Evolutionary conservation across 2,888 invertebrate species (phyloP).

Genomic region (Erannis defoliaria): DNA sequence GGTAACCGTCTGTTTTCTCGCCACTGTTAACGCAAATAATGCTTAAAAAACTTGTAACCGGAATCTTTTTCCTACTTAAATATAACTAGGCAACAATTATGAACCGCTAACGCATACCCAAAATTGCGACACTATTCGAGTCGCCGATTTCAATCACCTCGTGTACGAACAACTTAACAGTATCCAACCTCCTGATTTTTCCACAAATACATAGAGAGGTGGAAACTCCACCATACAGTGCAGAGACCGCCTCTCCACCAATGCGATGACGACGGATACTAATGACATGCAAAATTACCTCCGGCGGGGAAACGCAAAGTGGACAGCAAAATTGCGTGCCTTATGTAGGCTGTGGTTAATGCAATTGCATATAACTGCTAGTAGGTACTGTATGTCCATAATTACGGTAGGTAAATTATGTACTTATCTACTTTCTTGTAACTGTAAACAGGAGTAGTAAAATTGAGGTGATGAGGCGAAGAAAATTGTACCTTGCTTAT

Average conservation of each 20-base stretch:
- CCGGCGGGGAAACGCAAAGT: conserved; percentile 46
- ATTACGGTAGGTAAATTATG: conserved; percentile 16
- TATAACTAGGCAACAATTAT: too few species aligned
- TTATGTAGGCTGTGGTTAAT: conserved; percentile 4
- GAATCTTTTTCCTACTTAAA: too few species aligned
- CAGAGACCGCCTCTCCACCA: conserved; percentile 58
- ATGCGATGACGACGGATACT: conserved; percentile 55
- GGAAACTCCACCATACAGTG: conserved; percentile 33
- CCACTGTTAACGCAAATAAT: too few species aligned
- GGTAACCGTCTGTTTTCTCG: too few species aligned
- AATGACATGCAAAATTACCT: conserved; percentile 66
- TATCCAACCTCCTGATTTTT: neutral
- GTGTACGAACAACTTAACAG: neutral
- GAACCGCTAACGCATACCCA: too few species aligned
- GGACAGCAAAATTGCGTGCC: conserved; percentile 28
- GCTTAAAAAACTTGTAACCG: too few species aligned
- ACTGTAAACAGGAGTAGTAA: conserved; percentile 1
- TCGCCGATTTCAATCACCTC: neutral
- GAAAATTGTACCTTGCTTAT: neutral
- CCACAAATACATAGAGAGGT: conserved; percentile 1
- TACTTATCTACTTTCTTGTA: neutral
- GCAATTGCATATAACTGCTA: conserved; percentile 19
- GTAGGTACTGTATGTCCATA: neutral
- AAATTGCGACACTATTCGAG: too few species aligned
- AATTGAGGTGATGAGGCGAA: neutral